A percentile compares a stretch with the other conserved stretches of the same genome.
Evolutionary conservation across 2,113 vertebrate genomes (phyloP).

Genomic region (Origma solitaria): DNA sequence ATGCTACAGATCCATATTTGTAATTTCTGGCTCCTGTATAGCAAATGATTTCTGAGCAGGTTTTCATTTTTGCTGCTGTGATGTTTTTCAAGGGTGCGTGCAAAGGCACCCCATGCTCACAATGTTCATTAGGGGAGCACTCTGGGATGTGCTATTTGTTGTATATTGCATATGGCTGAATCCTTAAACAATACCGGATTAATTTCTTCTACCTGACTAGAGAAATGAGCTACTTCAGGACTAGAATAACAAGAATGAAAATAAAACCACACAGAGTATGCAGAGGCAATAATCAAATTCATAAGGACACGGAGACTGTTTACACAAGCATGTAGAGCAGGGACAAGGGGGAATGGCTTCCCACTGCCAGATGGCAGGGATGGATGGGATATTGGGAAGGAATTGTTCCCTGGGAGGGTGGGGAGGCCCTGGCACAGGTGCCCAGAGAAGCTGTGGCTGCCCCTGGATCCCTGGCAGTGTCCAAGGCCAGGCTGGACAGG

Average conservation of each 20-base stretch:
- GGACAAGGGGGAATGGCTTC: background rate
- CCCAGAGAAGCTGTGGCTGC: background rate
- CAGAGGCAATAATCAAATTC: background rate
- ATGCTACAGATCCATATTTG: background rate
- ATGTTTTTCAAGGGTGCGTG: background rate
- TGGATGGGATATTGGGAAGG: rapidly evolving
- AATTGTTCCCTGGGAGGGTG: background rate
- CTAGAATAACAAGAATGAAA: background rate
- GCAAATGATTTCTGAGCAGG: background rate
- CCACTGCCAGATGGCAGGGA: background rate
- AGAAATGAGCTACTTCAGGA: background rate
- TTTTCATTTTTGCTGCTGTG: background rate
- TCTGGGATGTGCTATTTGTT: background rate
- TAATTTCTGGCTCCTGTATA: background rate
- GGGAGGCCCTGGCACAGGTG: background rate
- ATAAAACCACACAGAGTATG: background rate
- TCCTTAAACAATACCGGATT: background rate
- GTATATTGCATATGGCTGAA: background rate
- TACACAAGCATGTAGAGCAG: too few species aligned
- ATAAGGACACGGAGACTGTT: background rate
- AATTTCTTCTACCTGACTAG: background rate
- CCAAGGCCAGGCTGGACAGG: background rate
- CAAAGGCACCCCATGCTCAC: background rate
- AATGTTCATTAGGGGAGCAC: background rate
- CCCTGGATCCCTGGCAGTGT: background rate